phyloP scores from a whole-genome alignment of 2,113 vertebrate species.

The Salvelinus sp. region DNA sequence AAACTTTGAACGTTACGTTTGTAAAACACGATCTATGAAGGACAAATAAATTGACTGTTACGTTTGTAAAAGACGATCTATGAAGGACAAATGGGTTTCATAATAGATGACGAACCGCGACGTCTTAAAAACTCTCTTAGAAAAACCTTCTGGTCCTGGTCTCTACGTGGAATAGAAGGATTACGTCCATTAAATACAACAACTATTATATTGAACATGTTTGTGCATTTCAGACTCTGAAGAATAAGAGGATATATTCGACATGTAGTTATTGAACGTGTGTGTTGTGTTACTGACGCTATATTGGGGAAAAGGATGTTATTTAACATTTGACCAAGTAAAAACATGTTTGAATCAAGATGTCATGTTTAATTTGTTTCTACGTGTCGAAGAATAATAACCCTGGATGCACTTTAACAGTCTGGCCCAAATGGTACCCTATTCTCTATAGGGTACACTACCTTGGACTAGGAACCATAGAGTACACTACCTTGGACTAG shows the following conservation, averaged over 20 bases:
- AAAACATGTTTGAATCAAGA: not conserved
- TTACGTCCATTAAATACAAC: not conserved
- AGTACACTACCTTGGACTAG: no score
- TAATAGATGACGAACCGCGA: not conserved
- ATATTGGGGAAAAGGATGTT: not conserved
- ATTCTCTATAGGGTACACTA: no score
- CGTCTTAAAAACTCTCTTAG: not conserved
- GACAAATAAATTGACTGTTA: not conserved
- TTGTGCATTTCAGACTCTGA: not conserved
- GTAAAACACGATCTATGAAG: slow-evolving; percentile 17
- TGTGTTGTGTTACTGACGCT: no score
- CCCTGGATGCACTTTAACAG: not conserved
- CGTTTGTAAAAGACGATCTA: slow-evolving; percentile 4
- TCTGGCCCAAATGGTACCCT: no score
- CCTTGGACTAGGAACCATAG: no score
- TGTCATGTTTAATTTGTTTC: not conserved
- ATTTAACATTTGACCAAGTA: no score
- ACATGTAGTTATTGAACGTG: not conserved
- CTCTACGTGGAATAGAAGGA: not conserved
- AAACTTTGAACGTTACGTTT: not conserved
- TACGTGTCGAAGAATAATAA: not conserved
- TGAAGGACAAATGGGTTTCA: not conserved
- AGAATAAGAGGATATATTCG: not conserved
- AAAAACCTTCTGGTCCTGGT: not conserved
- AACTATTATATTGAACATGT: not conserved